Evolutionary conservation across 2,888 invertebrate species (phyloP).

Genomic region (Ophion costatus): DNA sequence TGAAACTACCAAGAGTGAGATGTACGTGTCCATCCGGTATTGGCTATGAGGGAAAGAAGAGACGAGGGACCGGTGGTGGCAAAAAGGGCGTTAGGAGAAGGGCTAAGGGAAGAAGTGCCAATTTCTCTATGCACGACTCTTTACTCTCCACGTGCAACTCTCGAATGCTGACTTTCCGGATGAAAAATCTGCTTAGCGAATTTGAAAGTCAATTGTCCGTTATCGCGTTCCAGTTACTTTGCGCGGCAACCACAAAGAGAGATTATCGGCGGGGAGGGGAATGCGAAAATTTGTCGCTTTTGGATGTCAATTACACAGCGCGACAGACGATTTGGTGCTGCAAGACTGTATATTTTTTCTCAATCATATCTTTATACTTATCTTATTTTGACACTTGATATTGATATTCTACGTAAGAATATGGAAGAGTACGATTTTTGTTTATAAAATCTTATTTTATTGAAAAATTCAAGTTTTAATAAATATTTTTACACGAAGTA

Average conservation of each 20-base stretch:
- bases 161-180: conserved; percentile 29
- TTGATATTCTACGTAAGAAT: too few species aligned
- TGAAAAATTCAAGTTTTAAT: too few species aligned
- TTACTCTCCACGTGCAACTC: background rate
- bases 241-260: background rate
- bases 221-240: conserved; percentile 5
- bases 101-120: background rate
- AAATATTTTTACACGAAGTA: too few species aligned
- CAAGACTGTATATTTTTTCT: too few species aligned
- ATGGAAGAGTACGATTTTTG: too few species aligned
- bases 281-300: background rate
- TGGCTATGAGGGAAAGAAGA: background rate
- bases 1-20: conserved; percentile 49
- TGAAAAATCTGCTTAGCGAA: conserved; percentile 48
- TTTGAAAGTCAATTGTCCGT: conserved; percentile 20
- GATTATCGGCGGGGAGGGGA: background rate
- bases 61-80: background rate
- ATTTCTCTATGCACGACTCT: conserved; percentile 45
- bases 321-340: too few species aligned
- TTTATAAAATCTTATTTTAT: too few species aligned
- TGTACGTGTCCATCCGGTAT: conserved; percentile 55
- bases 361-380: too few species aligned
- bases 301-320: too few species aligned
- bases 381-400: too few species aligned
- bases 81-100: background rate